phyloP scores from a whole-genome alignment of 2,888 invertebrate species.

The Halocaridina rubra region DNA sequence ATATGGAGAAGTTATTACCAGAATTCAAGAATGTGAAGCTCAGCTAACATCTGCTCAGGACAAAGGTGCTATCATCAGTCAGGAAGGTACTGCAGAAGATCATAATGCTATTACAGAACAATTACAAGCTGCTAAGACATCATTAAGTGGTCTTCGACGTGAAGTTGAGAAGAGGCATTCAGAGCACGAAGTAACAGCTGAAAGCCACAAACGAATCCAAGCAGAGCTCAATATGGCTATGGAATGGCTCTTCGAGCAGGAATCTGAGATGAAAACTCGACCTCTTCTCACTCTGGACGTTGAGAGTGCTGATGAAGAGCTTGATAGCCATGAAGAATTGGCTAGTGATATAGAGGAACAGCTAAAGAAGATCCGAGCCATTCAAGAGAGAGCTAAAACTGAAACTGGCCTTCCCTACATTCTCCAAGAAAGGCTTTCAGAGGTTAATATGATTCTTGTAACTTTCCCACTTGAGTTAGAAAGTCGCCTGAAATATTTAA shows the following conservation, averaged over 20 bases:
- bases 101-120: conserved; percentile 89
- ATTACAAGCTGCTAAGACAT: conserved; percentile 86
- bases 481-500: conserved; percentile 58
- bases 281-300: conserved; percentile 83
- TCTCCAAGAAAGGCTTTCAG: conserved; percentile 60
- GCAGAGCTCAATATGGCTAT: conserved; percentile 85
- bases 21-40: conserved; percentile 92
- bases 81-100: conserved; percentile 88
- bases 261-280: conserved; percentile 83
- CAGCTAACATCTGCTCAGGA: conserved; percentile 87
- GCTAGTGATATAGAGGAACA: conserved; percentile 55
- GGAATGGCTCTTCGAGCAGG: conserved; percentile 85
- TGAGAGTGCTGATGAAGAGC: conserved; percentile 67
- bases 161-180: conserved; percentile 87
- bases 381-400: conserved; percentile 45
- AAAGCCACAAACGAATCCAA: conserved; percentile 85
- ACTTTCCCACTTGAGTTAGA: conserved; percentile 62
- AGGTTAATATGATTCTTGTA: conserved; percentile 58
- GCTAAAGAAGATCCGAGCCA: conserved; percentile 64
- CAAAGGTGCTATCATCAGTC: conserved; percentile 92
- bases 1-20: conserved; percentile 84
- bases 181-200: conserved; percentile 87
- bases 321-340: conserved; percentile 62
- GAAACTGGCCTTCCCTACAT: conserved; percentile 61
- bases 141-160: conserved; percentile 81